A percentile compares a stretch with the other conserved stretches of the same genome.
Evolutionary conservation across 2,113 vertebrate species (phyloP).

Genomic region (Hiodon alosoides): DNA sequence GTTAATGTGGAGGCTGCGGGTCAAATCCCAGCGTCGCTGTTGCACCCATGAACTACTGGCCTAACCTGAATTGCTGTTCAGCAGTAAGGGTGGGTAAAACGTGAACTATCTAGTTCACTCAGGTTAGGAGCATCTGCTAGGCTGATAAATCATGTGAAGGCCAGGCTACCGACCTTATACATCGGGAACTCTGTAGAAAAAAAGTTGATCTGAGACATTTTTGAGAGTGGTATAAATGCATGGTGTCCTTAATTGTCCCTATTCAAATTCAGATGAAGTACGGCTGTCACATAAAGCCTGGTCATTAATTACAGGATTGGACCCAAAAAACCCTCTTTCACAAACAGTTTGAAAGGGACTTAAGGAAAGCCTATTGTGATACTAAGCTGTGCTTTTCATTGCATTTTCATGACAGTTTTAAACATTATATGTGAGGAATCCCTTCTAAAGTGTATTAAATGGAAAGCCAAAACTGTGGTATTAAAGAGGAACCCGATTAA

Average conservation of each 20-base stretch:
- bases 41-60: background rate
- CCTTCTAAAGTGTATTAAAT: constrained; percentile 65
- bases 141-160: too few relatives aligned
- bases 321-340: constrained; percentile 30
- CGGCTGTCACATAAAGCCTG: constrained; percentile 35
- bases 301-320: constrained; percentile 51
- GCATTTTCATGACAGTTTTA: constrained; percentile 57
- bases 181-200: too few relatives aligned
- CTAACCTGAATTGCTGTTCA: too few relatives aligned
- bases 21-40: background rate
- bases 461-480: constrained; percentile 55
- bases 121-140: too few relatives aligned
- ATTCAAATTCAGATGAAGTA: constrained; percentile 34
- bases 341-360: constrained; percentile 42
- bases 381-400: constrained; percentile 59
- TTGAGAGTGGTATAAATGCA: background rate
- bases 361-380: constrained; percentile 49
- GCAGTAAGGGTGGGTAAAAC: background rate
- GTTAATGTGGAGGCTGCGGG: background rate
- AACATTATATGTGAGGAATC: constrained; percentile 49
- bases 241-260: constrained; percentile 30
- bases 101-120: too few relatives aligned
- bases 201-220: background rate
- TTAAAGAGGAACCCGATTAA: constrained; percentile 56
- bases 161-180: too few relatives aligned